A percentile compares a stretch with the other conserved stretches of the same genome.
Evolutionary conservation across 2,797 vertebrate species (phyloP).

Genomic region (Myripristis murdjan): DNA sequence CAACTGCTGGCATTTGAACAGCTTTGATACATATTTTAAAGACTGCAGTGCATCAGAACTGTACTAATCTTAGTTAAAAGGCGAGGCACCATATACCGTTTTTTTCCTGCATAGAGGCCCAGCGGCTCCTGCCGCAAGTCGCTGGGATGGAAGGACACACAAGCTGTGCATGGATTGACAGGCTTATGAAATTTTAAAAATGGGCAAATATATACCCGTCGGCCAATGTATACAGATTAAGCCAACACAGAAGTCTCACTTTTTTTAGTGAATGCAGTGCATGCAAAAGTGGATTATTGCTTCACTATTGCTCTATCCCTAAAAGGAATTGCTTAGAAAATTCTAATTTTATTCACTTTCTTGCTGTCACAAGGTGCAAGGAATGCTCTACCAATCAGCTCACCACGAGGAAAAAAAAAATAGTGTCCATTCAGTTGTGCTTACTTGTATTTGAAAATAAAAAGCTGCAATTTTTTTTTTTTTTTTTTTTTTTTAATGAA

Average conservation of each 20-base stretch:
- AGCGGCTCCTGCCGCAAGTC: constrained; percentile 67
- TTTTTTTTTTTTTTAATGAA: no score
- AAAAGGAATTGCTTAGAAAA: not conserved
- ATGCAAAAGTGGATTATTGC: constrained; percentile 9
- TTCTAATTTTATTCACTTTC: not conserved
- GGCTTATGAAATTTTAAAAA: constrained; percentile 57
- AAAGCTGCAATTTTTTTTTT: no score
- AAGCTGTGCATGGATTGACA: constrained; percentile 67
- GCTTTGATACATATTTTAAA: constrained; percentile 88
- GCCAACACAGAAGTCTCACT: constrained; percentile 4
- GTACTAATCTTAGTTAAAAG: constrained; percentile 86
- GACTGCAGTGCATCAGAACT: constrained; percentile 79
- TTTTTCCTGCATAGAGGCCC: constrained; percentile 57
- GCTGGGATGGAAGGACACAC: constrained; percentile 68
- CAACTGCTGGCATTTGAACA: constrained; percentile 85
- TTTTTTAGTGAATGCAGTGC: constrained; percentile 6
- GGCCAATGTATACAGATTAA: constrained; percentile 37
- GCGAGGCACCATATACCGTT: constrained; percentile 72
- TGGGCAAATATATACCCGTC: constrained; percentile 19
- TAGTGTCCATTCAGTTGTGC: not conserved
- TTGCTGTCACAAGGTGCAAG: not conserved
- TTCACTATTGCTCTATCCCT: not conserved
- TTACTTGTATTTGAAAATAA: not conserved
- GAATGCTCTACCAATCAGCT: not conserved
- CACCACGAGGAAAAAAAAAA: not conserved